These are phyloP conservation scores for Saturnia japonica DNA, from an alignment of 2,888 invertebrate species.

Conservation along the genomic window DNA sequence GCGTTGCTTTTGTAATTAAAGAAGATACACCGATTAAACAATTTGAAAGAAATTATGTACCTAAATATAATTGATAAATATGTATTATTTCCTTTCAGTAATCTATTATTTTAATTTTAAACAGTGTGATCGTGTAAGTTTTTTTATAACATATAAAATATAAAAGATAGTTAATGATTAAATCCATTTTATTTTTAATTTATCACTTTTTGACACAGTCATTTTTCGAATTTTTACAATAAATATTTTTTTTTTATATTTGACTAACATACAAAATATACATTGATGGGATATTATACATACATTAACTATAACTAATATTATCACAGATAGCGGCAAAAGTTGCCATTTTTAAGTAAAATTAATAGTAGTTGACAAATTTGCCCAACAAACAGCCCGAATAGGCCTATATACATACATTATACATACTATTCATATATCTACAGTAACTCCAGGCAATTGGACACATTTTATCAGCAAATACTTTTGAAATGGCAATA, in stretches of 20 bases:
- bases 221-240: slow-evolving; percentile 72
- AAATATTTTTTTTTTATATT: slow-evolving; percentile 69
- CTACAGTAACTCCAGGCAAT: slow-evolving; percentile 4
- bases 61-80: not conserved
- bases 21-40: not conserved
- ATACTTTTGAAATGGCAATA: slow-evolving; percentile 36
- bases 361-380: slow-evolving; percentile 67
- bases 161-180: slow-evolving; percentile 15
- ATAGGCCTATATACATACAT: slow-evolving; percentile 38
- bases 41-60: not conserved
- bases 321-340: slow-evolving; percentile 79
- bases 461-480: slow-evolving; percentile 20
- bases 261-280: slow-evolving; percentile 72
- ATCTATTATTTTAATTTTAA: not conserved
- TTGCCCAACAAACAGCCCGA: slow-evolving; percentile 54
- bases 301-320: slow-evolving; percentile 64
- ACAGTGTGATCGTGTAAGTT: not conserved
- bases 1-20: not conserved
- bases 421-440: slow-evolving; percentile 22
- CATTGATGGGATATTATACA: slow-evolving; percentile 60
- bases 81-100: not conserved
- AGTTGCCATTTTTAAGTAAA: slow-evolving; percentile 64
- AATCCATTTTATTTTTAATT: slow-evolving; percentile 67
- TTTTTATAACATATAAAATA: slow-evolving; percentile 1
- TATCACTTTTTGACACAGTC: slow-evolving; percentile 70